phyloP scores from a whole-genome alignment of 2,797 vertebrate species.

The Prionace glauca region DNA sequence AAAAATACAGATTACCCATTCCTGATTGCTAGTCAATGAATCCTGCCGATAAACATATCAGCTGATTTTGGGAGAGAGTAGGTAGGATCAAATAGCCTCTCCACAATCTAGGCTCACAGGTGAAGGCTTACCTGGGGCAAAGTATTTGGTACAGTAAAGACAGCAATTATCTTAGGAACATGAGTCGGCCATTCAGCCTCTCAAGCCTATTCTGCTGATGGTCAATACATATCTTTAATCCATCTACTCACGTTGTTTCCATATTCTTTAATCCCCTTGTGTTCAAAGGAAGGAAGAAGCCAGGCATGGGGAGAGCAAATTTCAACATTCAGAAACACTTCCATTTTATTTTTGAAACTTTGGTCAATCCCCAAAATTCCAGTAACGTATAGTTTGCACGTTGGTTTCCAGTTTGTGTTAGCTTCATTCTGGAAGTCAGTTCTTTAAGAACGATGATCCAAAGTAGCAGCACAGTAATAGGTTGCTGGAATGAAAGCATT shows the following conservation, averaged over 20 bases:
- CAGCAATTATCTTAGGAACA: not conserved
- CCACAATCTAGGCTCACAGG: not conserved
- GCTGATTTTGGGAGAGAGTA: not conserved
- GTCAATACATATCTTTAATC: not conserved
- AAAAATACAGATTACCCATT: not conserved
- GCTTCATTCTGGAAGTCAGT: not conserved
- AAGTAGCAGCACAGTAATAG: not conserved
- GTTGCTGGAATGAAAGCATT: not conserved
- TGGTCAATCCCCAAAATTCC: not conserved
- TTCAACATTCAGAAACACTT: not conserved
- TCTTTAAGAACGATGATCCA: not conserved
- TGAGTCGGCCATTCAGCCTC: not conserved
- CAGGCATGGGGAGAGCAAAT: not conserved
- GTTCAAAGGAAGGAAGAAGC: not conserved
- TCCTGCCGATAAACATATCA: not conserved
- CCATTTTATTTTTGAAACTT: not conserved
- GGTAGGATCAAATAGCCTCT: not conserved
- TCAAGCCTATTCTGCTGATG: not conserved
- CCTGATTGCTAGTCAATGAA: not conserved
- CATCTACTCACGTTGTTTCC: not conserved
- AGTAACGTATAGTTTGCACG: not conserved
- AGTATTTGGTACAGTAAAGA: not conserved
- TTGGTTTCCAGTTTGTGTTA: not conserved
- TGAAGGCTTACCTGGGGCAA: not conserved
- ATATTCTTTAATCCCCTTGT: not conserved